Base-by-base conservation (phyloP, 2,888 invertebrate genomes). In the Sipunculus nudus region DNA sequence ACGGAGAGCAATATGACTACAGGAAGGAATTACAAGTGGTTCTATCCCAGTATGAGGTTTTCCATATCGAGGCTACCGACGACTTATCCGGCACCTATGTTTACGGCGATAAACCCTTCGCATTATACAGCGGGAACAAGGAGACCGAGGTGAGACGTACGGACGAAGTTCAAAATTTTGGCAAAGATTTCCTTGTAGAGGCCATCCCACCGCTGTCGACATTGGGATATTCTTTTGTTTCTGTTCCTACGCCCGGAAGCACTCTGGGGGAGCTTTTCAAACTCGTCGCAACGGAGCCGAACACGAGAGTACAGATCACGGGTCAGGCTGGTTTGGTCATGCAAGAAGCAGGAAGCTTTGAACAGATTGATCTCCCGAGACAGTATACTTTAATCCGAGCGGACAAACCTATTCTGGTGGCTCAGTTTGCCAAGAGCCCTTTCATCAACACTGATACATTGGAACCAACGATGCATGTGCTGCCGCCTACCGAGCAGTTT, bases 381-480 rank as follows among this genome's bases (percentile, higher is more conserved):
- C n/a, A n/a, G n/a, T n/a, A n/a, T n/a, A n/a, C n/a, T n/a, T n/a
- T n/a, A 10, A 26, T 56, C n/a, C 29, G 13, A 21, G 32, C 56
- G 3, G 16, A 32, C 13, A 16, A 41, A 6, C 57, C 57, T 2
- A 40, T 52, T 13, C 31, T 52, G 16, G n/a, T 57, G 21, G 57
- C 41, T 23, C 52, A 52, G 41, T 52, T 52, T 40, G 52, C 21
- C 21, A 8, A 16, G n/a, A 57, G 57, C 40, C 19, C 8, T 13
- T 13, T 6, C 10, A 10, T 23, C 19, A 21, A 19, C 8, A 16
- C 50, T 19, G 43, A 2, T 10, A 16, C 16, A 29, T 31, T 5
- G 28, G 72, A 74, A 46, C 75, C 75, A 0, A 65, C 72, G 40
- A 72, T 75, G 69, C 65, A 70, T 2, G 31, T 72, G 8, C 19